These are phyloP conservation scores for Thecocarcelia acutangulata DNA, from an alignment of 2,888 invertebrate species.

Conservation along the genomic window DNA sequence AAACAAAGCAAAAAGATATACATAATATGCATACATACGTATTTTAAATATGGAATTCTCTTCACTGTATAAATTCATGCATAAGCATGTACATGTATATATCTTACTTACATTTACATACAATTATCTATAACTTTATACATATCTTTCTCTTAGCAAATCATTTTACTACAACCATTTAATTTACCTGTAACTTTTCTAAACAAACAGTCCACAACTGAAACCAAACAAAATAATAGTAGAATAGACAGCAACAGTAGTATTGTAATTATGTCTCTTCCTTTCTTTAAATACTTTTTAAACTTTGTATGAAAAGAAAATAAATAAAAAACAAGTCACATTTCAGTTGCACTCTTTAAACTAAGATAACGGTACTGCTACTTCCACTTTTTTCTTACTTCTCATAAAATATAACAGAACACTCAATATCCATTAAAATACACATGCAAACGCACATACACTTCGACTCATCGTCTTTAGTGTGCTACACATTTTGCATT, in stretches of 20 bases:
- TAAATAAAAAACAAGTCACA: constrained; percentile 1
- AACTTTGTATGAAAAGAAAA: constrained; percentile 24
- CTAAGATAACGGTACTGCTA: constrained; percentile 20
- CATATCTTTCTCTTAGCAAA: not conserved
- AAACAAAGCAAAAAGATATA: no score
- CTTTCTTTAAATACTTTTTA: constrained; percentile 43
- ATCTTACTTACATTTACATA: no score
- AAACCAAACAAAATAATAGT: constrained; percentile 23
- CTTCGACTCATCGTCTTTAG: constrained; percentile 8
- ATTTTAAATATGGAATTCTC: no score
- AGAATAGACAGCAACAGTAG: not conserved
- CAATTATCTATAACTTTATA: no score
- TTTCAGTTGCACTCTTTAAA: constrained; percentile 22
- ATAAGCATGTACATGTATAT: no score
- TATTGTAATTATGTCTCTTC: constrained; percentile 43
- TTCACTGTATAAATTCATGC: no score
- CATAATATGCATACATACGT: not conserved
- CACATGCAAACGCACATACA: not conserved
- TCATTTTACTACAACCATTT: not conserved
- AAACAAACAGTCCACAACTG: constrained; percentile 16
- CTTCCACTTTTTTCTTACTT: not conserved
- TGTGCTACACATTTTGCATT: no score
- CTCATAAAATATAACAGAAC: not conserved
- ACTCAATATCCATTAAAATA: not conserved
- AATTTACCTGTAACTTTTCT: constrained; percentile 22